phyloP scores from a whole-genome alignment of 2,113 vertebrate species.

The Tachysurus vachellii region DNA sequence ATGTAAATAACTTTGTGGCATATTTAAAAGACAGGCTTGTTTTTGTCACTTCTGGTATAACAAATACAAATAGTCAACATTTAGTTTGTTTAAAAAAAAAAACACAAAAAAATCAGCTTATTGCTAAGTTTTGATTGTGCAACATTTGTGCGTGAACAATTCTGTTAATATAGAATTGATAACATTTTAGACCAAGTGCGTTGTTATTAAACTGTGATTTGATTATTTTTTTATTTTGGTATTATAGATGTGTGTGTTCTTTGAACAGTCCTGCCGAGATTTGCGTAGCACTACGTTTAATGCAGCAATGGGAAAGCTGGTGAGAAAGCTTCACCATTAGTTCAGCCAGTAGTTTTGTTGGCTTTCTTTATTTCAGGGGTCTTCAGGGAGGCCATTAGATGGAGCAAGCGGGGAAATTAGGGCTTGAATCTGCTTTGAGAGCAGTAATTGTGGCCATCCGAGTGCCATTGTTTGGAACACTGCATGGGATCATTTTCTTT shows the following conservation, averaged over 20 bases:
- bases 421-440: not conserved
- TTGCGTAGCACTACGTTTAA: not conserved
- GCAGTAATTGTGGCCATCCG: constrained; percentile 20
- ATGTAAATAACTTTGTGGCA: not conserved
- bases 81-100: not conserved
- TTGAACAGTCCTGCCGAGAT: not conserved
- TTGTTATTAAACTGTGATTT: not conserved
- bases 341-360: constrained; percentile 5
- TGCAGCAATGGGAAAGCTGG: not conserved
- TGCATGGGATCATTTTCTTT: constrained; percentile 3
- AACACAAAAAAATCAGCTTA: not conserved
- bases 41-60: not conserved
- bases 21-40: not conserved
- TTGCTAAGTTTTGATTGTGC: not conserved
- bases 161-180: not conserved
- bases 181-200: not conserved
- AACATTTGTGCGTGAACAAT: not conserved
- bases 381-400: constrained; percentile 22
- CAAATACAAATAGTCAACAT: not conserved
- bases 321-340: not conserved
- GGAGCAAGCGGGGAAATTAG: constrained; percentile 20
- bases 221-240: not conserved
- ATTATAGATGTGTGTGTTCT: not conserved
- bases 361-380: constrained; percentile 1
- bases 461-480: constrained; percentile 21